phyloP scores from a whole-genome alignment of 2,113 vertebrate genomes.

The Corvus hawaiiensis region DNA sequence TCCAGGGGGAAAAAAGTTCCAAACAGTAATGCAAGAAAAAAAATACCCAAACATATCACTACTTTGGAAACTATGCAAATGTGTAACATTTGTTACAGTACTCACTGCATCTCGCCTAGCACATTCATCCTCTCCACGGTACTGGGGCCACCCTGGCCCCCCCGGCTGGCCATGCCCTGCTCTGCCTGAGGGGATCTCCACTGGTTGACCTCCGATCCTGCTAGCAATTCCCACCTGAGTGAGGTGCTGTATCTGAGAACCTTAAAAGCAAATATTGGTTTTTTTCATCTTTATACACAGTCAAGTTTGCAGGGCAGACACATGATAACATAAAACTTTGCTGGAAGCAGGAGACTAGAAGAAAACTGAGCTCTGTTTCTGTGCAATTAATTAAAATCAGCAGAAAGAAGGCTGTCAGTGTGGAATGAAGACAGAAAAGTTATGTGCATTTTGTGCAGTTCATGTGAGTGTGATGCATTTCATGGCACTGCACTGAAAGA shows the following conservation, averaged over 20 bases:
- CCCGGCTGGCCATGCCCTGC: conserved; percentile 79
- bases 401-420: conserved; percentile 29
- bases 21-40: conserved; percentile 49
- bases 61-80: conserved; percentile 39
- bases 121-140: conserved; percentile 79
- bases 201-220: conserved; percentile 82
- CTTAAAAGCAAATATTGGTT: conserved; percentile 72
- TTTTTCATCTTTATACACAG: conserved; percentile 62
- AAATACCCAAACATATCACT: conserved; percentile 47
- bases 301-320: conserved; percentile 60
- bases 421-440: not conserved
- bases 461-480: not conserved
- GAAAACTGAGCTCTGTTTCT: conserved; percentile 19
- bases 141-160: conserved; percentile 83
- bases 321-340: conserved; percentile 44
- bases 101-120: conserved; percentile 87
- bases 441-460: not conserved
- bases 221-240: conserved; percentile 89
- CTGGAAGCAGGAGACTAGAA: conserved; percentile 16
- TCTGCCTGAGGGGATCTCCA: conserved; percentile 76
- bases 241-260: conserved; percentile 92
- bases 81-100: conserved; percentile 46
- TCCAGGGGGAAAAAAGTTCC: not conserved
- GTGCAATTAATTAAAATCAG: conserved; percentile 14
- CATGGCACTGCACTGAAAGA: not conserved